Evolutionary conservation across 2,113 vertebrate genomes (phyloP), one percentile per base, ranked within the genome.

Genomic region (Forbesichthys agassizii): DNA sequence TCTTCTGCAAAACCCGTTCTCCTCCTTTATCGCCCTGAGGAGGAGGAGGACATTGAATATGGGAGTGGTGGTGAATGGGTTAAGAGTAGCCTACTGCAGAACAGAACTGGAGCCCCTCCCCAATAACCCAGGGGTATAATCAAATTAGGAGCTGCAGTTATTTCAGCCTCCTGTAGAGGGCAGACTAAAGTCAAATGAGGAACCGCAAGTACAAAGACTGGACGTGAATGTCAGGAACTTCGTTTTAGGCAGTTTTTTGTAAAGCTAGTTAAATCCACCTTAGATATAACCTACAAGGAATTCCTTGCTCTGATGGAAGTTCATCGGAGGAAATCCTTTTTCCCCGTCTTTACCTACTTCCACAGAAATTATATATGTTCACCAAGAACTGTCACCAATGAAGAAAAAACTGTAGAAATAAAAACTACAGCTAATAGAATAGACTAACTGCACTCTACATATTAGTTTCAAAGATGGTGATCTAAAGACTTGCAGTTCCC

Each of bases 1-100:
- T 96, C 86, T 96, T 96, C 94, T 99, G 98, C 67, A 99, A 91
- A 57, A 99, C 96, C 0, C 96, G 93, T 83, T 98, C 97, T 0
- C 98, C 98, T 0, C 98, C 98, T 78, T 95, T 90, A 64, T 99
- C 97, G 0, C 95, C 95, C 96, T 98, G 92, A 10, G 71, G 49
- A 76, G 20, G 18, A 58, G 11, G 11, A 11, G 13, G 13, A 52
- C 10, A 14, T 9, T 52, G 13, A 46, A 27, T 46, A 47, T 42
- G 59, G 59, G 33, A 61, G 13, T 46, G 11, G 59, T 3, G 9
- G 46, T 9, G 14, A 48, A 63, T 48, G 18, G n/a, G 13, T 11
- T 52, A 14, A 48, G 7, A 7, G 36, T 1, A 42, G 5, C 7
- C 36, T 42, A 42, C 36, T 42, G 36, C 36, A 6, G 4, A 6